phyloP scores from a whole-genome alignment of 1,140 invertebrate genomes.

The Zaprionus ornatus region DNA sequence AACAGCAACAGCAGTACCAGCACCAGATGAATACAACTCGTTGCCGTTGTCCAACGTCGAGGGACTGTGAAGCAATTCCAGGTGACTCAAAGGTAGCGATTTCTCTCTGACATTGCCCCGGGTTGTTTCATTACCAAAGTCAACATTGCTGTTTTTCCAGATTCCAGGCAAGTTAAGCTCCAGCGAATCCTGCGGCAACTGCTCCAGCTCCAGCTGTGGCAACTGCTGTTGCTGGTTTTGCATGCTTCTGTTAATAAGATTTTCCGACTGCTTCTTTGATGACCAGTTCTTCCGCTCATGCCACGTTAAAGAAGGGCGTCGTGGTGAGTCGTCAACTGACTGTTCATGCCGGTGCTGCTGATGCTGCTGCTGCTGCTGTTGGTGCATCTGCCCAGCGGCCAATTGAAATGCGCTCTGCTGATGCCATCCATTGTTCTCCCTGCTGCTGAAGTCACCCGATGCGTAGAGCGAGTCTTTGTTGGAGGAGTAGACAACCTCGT shows the following conservation, averaged over 20 bases:
- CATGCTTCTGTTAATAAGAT: constrained; percentile 72
- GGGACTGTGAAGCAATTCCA: constrained; percentile 29
- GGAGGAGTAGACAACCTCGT: constrained; percentile 12
- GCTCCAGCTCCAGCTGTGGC: constrained; percentile 9
- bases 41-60: background rate
- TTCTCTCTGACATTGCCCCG: constrained; percentile 70
- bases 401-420: constrained; percentile 54
- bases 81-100: constrained; percentile 73
- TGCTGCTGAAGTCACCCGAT: constrained; percentile 19
- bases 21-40: constrained; percentile 33
- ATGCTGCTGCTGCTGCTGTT: constrained; percentile 3
- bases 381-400: constrained; percentile 39
- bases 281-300: constrained; percentile 60
- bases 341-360: background rate
- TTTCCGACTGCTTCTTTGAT: constrained; percentile 69
- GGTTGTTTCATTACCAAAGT: constrained; percentile 80
- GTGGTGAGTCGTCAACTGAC: background rate
- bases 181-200: constrained; percentile 44
- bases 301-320: constrained; percentile 20
- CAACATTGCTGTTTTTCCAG: constrained; percentile 50
- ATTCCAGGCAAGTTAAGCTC: constrained; percentile 35
- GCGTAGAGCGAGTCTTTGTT: constrained; percentile 7
- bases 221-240: constrained; percentile 39
- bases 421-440: constrained; percentile 51
- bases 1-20: constrained; percentile 11